Evolutionary conservation across 2,797 vertebrate species (phyloP), one percentile per base, ranked within the genome.

Genomic region (Neopelma chrysocephalum): DNA sequence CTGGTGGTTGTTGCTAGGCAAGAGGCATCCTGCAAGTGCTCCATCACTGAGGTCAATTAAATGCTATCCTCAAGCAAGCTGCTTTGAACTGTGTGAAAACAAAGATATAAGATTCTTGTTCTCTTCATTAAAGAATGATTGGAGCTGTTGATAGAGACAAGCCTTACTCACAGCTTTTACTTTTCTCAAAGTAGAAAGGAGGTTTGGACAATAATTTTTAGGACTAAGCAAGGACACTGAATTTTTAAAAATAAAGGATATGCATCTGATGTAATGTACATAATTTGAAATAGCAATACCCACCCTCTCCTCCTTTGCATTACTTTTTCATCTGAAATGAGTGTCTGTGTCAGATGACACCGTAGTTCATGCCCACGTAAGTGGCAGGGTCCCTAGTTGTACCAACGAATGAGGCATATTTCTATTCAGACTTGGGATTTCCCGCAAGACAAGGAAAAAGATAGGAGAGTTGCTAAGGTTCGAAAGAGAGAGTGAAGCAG

Each of bases 41-140:
- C 90, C 75, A 60, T 77, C 90, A 40, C 56, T 11, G 62, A 82
- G 94, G 93, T 96, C 93, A 90, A 82, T 95, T 93, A 93, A 95
- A 89, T 90, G 86, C 92, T 93, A 23, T 90, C 92, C 90, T 85
- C 83, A 42, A 92, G 92, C 88, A 95, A 94, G 71, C 54, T 38
- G 60, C 92, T 87, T 94, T 87, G 88, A 94, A 89, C 80, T 72
- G 56, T 58, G 70, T 73, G 78, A 87, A 95, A 95, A 87, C 64
- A 87, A 42, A 70, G 70, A 83, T n/a, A 38, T 14, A 58, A 69
- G 72, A 72, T 82, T 73, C 72, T 86, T 73, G 48, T 93, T 93
- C 81, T 90, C 68, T 83, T 89, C 90, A 80, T 91, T 95, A 92
- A 48, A 82, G 89, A 71, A 71, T 43, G 4, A 80, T 87, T 85